Conservation (phyloP, 2,797 vertebrate species). For the Pitangus sulphuratus region DNA sequence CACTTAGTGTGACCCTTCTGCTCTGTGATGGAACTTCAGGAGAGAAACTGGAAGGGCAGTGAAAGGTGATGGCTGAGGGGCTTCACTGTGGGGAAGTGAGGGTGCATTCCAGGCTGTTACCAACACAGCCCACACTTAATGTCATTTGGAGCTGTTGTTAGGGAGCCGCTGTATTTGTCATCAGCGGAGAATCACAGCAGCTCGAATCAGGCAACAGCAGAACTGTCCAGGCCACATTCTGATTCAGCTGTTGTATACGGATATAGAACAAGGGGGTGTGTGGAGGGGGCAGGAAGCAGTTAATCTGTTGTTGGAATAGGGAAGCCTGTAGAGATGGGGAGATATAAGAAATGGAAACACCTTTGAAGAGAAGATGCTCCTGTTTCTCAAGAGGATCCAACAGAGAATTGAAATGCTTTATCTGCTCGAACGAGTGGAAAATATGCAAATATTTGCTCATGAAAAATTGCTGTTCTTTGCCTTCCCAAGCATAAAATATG, state of each 20-base stretch:
- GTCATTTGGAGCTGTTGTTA: not conserved
- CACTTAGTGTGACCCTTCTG: not conserved
- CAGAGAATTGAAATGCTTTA: constrained; percentile 25
- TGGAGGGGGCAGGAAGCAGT: not conserved
- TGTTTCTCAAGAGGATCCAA: not conserved
- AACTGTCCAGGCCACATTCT: not conserved
- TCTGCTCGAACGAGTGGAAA: constrained; percentile 64
- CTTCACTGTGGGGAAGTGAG: not conserved
- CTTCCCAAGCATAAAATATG: constrained; percentile 47
- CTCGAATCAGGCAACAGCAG: not conserved
- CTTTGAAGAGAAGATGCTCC: not conserved
- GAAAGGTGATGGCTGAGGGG: not conserved
- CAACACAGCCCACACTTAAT: not conserved
- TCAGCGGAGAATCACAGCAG: not conserved
- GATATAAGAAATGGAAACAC: not conserved
- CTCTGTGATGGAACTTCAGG: not conserved
- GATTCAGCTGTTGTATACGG: not conserved
- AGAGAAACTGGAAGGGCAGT: not conserved
- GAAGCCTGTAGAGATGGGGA: not conserved
- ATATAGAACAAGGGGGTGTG: not conserved
- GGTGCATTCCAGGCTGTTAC: not conserved
- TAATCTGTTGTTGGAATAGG: not conserved
- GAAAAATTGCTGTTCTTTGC: constrained; percentile 40
- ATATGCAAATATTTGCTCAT: constrained; percentile 76
- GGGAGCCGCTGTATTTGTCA: not conserved